Base-by-base conservation (phyloP, 2,113 vertebrate species). In the Origma solitaria region DNA sequence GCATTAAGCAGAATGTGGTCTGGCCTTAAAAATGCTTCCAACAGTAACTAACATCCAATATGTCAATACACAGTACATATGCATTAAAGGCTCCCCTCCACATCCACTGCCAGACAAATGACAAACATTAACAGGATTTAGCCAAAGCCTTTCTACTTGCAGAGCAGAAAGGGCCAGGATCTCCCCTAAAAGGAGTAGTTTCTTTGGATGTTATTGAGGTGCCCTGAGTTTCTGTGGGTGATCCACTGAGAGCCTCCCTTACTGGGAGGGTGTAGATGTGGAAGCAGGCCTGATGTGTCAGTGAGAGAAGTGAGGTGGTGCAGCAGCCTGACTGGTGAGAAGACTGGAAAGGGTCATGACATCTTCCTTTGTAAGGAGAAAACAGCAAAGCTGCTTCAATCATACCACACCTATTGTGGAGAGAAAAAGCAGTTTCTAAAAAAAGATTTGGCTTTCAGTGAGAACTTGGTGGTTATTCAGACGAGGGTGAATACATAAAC, bases 391-490 rank as follows among this genome's bases (percentile, higher is more conserved):
- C 73, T 53, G 57, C 42, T 91, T 92, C 89, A 92, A 72, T 91
- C 84, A 85, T 53, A 15, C 50, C 33, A 38, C 35, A 61, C 0
- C 5, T 84, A 76, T 69, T 95, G 66, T 69, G 35, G n/a, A 61
- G 50, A 70, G 45, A 73, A 82, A 87, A 92, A 82, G 25, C 53
- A 57, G n/a, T 61, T 95, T 94, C 84, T 91, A 75, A 79, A 89
- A 94, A 87, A 80, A 76, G 54, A 31, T 89, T 54, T 50, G 21
- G 21, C 54, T 90, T 94, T 89, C 65, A 82, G 54, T 50, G 60
- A 82, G 62, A 81, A 30, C 24, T 90, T 88, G 38, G 47, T 6
- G 1, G 49, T 95, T 93, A 86, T 93, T 94, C 82, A 77, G 71
- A 72, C 38, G 9, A 83, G 22, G 11, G 9, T 86, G 84, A 91